phyloP scores from a whole-genome alignment of 2,797 vertebrate genomes.

The Ambastaia sidthimunki region DNA sequence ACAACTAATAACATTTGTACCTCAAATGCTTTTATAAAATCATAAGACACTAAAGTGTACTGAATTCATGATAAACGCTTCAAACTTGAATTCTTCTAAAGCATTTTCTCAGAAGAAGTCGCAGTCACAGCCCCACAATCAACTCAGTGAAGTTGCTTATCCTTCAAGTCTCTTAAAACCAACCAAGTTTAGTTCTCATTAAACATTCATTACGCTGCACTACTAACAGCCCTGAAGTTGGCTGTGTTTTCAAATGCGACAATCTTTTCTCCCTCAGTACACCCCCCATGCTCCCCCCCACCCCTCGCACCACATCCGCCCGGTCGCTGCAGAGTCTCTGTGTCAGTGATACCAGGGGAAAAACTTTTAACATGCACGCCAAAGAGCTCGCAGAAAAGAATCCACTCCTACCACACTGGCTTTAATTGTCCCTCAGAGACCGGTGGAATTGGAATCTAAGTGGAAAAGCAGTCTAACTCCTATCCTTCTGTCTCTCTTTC shows the following conservation, averaged over 20 bases:
- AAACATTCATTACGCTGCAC: conserved; percentile 27
- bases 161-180: conserved; percentile 17
- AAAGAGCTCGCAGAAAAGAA: conserved; percentile 76
- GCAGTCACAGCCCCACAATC: neutral
- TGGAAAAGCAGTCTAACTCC: conserved; percentile 75
- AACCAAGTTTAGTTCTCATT: conserved; percentile 17
- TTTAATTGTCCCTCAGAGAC: conserved; percentile 85
- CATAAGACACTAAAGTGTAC: neutral
- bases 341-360: conserved; percentile 66
- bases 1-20: too few relatives aligned
- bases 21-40: neutral
- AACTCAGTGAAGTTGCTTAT: neutral
- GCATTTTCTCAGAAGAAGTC: neutral
- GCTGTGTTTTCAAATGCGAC: conserved; percentile 23
- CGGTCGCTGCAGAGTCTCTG: conserved; percentile 65
- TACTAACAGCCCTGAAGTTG: neutral
- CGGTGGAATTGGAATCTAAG: conserved; percentile 82
- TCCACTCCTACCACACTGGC: conserved; percentile 76
- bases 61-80: neutral
- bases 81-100: neutral
- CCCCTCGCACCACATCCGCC: conserved; percentile 16
- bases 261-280: neutral
- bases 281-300: neutral
- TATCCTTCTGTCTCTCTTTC: conserved; percentile 37
- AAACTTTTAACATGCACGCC: conserved; percentile 78